Evolutionary conservation across 2,797 vertebrate genomes (phyloP).

Genomic region (Xiphophorus birchmanni): DNA sequence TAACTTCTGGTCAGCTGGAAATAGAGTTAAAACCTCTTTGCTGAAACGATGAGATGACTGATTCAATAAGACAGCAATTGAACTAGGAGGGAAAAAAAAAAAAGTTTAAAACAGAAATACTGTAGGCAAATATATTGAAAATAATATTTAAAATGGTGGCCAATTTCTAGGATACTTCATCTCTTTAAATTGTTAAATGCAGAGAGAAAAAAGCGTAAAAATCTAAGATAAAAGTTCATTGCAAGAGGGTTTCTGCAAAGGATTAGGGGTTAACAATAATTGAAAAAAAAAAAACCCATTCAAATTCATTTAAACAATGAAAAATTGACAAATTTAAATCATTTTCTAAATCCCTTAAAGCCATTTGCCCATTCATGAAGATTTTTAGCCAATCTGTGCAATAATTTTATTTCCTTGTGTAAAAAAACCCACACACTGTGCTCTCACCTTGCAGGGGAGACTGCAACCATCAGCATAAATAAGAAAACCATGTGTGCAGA

Average conservation of each 20-base stretch:
- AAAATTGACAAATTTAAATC: background rate
- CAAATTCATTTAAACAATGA: background rate
- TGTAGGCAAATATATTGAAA: background rate
- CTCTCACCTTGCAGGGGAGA: background rate
- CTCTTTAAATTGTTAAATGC: background rate
- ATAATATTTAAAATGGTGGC: background rate
- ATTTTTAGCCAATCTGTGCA: background rate
- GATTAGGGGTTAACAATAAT: background rate
- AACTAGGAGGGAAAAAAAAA: background rate
- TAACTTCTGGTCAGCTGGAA: background rate
- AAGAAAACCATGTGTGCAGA: slow-evolving; percentile 11
- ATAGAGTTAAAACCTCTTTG: background rate
- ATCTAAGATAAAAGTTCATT: background rate
- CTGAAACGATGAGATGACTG: background rate
- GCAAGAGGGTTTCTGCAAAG: background rate
- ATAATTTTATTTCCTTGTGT: background rate
- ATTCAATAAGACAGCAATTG: background rate
- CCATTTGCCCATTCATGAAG: background rate
- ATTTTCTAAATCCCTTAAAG: background rate
- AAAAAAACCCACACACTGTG: background rate
- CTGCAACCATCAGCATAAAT: background rate
- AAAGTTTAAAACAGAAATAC: background rate
- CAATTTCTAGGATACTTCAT: background rate
- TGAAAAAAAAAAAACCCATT: background rate
- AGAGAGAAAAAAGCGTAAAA: background rate